Evolutionary conservation across 2,113 vertebrate genomes (phyloP).

Genomic region (Rhegmatorhina hoffmannsi): DNA sequence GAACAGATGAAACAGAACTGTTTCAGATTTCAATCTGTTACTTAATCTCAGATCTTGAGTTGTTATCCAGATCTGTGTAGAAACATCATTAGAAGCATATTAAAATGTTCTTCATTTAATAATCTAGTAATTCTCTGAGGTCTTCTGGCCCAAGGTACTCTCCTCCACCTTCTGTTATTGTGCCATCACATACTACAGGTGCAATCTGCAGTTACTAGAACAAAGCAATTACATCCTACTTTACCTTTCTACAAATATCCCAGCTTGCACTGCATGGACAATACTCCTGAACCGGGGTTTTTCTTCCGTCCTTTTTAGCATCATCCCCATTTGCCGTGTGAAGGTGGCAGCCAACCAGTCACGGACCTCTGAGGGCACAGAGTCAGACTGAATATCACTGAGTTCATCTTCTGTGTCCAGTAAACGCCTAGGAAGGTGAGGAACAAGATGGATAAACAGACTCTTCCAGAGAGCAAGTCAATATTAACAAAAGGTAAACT

Average conservation of each 20-base stretch:
- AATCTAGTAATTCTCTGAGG: slow-evolving; percentile 88
- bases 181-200: slow-evolving; percentile 79
- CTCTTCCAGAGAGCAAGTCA: neutral
- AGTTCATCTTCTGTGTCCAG: slow-evolving; percentile 98
- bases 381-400: slow-evolving; percentile 95
- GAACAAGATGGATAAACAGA: neutral
- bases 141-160: slow-evolving; percentile 92
- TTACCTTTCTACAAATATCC: slow-evolving; percentile 98
- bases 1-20: neutral
- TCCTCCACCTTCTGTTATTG: slow-evolving; percentile 89
- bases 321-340: slow-evolving; percentile 96
- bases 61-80: neutral
- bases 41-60: neutral
- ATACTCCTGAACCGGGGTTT: slow-evolving; percentile 96
- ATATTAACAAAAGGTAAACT: neutral
- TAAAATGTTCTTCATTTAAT: neutral
- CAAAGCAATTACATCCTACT: neutral
- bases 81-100: neutral
- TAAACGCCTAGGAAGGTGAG: slow-evolving; percentile 77
- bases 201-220: neutral
- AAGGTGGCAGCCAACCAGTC: slow-evolving; percentile 99
- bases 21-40: neutral
- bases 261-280: slow-evolving; percentile 96
- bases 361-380: slow-evolving; percentile 96
- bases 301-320: slow-evolving; percentile 91